Percentiles rank a stretch among this genome's conserved stretches.
Conservation (phyloP, 2,888 invertebrate genomes). For the Troides aeacus region DNA sequence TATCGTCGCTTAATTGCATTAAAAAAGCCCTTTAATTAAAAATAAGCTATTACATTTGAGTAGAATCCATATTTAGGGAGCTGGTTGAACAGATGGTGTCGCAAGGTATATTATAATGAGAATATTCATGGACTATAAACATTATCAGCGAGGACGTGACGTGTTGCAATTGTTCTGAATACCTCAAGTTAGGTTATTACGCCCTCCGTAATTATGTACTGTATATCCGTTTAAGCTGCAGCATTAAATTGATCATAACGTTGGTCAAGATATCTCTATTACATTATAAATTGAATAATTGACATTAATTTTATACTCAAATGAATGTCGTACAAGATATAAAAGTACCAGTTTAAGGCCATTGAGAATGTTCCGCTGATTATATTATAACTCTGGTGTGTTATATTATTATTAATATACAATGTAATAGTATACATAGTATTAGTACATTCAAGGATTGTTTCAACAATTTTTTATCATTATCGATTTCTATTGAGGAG, state of each 20-base stretch:
- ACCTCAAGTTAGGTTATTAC: constrained; percentile 35
- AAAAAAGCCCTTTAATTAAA: no score
- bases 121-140: constrained; percentile 26
- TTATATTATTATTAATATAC: no score
- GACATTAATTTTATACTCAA: no score
- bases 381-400: no score
- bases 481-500: no score
- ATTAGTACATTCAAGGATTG: no score
- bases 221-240: background rate
- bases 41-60: background rate
- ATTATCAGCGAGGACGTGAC: constrained; percentile 39
- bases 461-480: no score
- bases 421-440: no score
- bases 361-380: no score
- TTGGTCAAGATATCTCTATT: background rate
- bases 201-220: background rate
- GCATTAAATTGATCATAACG: background rate
- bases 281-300: background rate
- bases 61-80: background rate
- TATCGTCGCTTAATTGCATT: no score
- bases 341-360: no score
- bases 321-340: no score
- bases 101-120: constrained; percentile 6
- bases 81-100: background rate
- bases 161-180: constrained; percentile 43